These are phyloP conservation scores for Larimichthys polyactis DNA, from an alignment of 2,113 vertebrate species.

Conservation along the genomic window DNA sequence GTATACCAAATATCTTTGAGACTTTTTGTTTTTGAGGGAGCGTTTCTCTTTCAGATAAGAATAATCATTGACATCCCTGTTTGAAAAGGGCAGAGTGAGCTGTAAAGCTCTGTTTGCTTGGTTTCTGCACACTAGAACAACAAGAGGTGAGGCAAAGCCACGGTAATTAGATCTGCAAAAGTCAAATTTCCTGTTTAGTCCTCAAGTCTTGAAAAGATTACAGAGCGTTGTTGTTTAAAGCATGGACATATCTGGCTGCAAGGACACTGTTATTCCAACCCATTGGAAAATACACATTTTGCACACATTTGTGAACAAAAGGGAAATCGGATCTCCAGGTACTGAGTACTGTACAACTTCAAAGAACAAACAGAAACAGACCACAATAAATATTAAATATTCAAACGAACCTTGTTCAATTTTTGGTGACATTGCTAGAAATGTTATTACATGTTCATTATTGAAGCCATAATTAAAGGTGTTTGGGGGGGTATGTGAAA, in stretches of 20 bases:
- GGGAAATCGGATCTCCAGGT: constrained; percentile 34
- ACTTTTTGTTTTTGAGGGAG: constrained; percentile 51
- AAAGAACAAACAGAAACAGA: background rate
- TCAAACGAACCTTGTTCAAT: background rate
- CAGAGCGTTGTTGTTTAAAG: constrained; percentile 65
- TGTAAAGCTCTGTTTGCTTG: constrained; percentile 49
- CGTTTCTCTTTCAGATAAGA: constrained; percentile 51
- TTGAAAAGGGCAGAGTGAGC: constrained; percentile 52
- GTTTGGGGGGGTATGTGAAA: no score
- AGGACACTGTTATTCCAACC: constrained; percentile 59
- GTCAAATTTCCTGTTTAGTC: constrained; percentile 78
- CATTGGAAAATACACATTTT: constrained; percentile 46
- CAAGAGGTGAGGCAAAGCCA: constrained; percentile 63
- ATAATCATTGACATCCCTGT: constrained; percentile 53
- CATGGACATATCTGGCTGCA: constrained; percentile 64
- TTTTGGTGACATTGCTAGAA: background rate
- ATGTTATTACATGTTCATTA: background rate
- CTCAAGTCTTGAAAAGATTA: constrained; percentile 73
- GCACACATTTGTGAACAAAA: constrained; percentile 39
- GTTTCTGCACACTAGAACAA: constrained; percentile 35
- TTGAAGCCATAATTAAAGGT: background rate
- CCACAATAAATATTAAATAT: background rate
- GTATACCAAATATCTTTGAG: constrained; percentile 40
- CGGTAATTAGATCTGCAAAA: constrained; percentile 78
- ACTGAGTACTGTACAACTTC: background rate